Conservation (phyloP, 2,113 vertebrate genomes). For the Catagonus wagneri region DNA sequence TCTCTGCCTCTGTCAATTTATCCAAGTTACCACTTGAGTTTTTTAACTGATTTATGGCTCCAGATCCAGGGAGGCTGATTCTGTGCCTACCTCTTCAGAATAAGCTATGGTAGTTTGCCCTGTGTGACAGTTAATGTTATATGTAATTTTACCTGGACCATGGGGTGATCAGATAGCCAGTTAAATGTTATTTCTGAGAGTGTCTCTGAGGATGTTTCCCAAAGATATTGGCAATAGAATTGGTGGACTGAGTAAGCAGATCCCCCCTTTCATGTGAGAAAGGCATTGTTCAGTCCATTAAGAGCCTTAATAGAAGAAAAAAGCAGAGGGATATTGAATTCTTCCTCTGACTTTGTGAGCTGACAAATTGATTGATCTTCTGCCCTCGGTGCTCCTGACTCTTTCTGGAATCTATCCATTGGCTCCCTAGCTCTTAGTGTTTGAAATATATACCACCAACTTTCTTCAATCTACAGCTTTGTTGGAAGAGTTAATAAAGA, state of each 20-base stretch:
- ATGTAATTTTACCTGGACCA: background rate
- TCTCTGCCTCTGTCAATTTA: background rate
- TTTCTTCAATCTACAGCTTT: background rate
- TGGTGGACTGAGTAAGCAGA: background rate
- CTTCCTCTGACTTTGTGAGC: background rate
- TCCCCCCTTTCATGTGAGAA: too few species aligned
- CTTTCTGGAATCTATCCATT: background rate
- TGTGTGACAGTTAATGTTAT: background rate
- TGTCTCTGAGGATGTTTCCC: background rate
- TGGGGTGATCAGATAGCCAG: background rate
- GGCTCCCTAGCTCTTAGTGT: background rate
- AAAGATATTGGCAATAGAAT: background rate
- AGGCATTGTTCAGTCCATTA: too few species aligned
- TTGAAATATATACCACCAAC: background rate
- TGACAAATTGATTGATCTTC: background rate
- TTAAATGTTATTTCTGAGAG: background rate
- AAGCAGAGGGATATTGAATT: background rate
- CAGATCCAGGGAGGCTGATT: background rate
- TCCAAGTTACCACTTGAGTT: too few species aligned
- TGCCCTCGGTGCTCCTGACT: background rate
- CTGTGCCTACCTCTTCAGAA: background rate
- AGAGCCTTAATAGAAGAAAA: too few species aligned
- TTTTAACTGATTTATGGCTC: background rate
- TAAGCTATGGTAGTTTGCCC: background rate
- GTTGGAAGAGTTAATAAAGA: background rate